These are phyloP conservation scores for Zaprionus inermis DNA, from an alignment of 1,140 invertebrate species.

Conservation along the genomic window DNA sequence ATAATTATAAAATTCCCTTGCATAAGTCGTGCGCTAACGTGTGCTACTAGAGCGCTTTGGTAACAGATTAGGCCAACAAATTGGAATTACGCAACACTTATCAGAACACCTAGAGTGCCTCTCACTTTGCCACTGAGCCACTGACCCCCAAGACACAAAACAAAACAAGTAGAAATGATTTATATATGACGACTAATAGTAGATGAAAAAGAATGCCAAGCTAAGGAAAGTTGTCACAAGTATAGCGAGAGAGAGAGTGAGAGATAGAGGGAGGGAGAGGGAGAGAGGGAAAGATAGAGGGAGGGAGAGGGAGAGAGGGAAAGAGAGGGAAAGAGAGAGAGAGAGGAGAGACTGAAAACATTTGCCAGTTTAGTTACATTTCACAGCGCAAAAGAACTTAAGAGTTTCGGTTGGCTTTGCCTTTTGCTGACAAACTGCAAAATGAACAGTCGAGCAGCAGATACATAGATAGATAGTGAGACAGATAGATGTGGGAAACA, in stretches of 20 bases:
- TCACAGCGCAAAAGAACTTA: conserved; percentile 37
- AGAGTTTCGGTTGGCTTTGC: conserved; percentile 30
- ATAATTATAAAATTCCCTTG: neutral
- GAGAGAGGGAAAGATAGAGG: too few relatives aligned
- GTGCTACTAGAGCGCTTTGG: neutral
- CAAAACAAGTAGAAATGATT: too few relatives aligned
- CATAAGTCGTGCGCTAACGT: neutral
- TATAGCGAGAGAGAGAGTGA: too few relatives aligned
- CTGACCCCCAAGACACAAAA: neutral
- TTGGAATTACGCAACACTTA: conserved; percentile 20
- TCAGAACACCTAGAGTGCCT: conserved; percentile 1
- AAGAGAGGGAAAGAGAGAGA: too few relatives aligned
- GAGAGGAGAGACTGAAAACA: neutral
- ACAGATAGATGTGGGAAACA: neutral
- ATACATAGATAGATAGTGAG: neutral
- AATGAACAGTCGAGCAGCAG: conserved; percentile 14
- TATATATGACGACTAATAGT: too few relatives aligned
- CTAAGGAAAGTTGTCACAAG: too few relatives aligned
- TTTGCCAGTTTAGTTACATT: conserved; percentile 30
- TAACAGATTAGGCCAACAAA: conserved; percentile 3
- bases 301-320: too few relatives aligned
- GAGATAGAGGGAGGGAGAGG: too few relatives aligned
- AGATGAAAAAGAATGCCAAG: neutral
- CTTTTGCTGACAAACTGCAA: conserved; percentile 36
- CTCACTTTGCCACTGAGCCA: conserved; percentile 34